A percentile compares a stretch with the other conserved stretches of the same genome.
Evolutionary conservation across 2,797 vertebrate species (phyloP).

Genomic region (Xenentodon cancila): DNA sequence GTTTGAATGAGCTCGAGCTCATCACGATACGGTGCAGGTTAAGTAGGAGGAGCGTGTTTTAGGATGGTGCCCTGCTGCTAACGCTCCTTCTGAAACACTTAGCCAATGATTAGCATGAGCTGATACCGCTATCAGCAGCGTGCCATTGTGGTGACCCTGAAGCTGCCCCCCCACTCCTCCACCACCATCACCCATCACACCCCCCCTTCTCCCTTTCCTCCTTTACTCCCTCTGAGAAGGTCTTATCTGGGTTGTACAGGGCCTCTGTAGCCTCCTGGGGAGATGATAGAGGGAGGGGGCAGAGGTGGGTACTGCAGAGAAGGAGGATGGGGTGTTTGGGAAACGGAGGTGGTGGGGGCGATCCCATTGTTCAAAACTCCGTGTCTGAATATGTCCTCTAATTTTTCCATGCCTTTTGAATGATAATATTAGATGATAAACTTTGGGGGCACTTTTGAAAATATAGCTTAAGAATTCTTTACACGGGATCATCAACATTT

Average conservation of each 20-base stretch:
- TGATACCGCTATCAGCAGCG: slow-evolving; percentile 83
- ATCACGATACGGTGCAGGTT: slow-evolving; percentile 82
- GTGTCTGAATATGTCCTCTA: slow-evolving; percentile 70
- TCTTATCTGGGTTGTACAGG: slow-evolving; percentile 78
- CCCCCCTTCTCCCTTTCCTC: slow-evolving; percentile 16
- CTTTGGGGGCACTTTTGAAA: slow-evolving; percentile 12
- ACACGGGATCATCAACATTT: no score
- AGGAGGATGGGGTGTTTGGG: slow-evolving; percentile 29
- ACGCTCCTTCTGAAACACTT: slow-evolving; percentile 80
- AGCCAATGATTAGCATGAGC: slow-evolving; percentile 86
- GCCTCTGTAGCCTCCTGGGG: slow-evolving; percentile 74
- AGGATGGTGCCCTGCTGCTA: slow-evolving; percentile 71
- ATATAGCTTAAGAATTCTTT: background rate
- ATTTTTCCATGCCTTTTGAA: slow-evolving; percentile 46
- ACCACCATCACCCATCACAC: slow-evolving; percentile 34
- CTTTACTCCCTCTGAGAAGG: slow-evolving; percentile 65
- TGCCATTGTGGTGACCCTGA: slow-evolving; percentile 83
- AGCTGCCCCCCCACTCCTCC: slow-evolving; percentile 16
- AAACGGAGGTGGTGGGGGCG: slow-evolving; percentile 12
- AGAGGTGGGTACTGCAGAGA: slow-evolving; percentile 49
- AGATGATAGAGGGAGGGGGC: slow-evolving; percentile 62
- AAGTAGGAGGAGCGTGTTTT: slow-evolving; percentile 82
- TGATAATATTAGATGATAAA: slow-evolving; percentile 30
- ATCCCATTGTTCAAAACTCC: slow-evolving; percentile 34
- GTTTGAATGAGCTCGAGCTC: slow-evolving; percentile 74